A percentile compares a stretch with the other conserved stretches of the same genome.
Evolutionary conservation across 2,113 vertebrate genomes (phyloP).

Genomic region (Sinosuthora webbiana): DNA sequence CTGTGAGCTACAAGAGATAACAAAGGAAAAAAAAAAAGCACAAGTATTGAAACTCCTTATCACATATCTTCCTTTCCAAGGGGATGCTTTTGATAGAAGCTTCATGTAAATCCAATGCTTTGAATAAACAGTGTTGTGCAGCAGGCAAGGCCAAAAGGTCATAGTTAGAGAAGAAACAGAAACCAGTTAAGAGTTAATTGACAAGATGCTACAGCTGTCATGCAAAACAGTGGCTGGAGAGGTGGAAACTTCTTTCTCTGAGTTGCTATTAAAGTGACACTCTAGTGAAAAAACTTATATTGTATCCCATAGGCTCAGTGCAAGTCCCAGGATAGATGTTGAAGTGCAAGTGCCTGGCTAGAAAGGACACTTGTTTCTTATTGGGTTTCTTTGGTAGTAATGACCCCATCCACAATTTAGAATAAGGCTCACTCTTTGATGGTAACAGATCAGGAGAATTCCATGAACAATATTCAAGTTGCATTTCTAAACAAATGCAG

Average conservation of each 20-base stretch:
- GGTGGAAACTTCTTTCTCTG: background rate
- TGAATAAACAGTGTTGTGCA: background rate
- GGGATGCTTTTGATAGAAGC: background rate
- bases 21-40: background rate
- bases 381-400: background rate
- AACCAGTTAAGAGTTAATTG: slow-evolving; percentile 1
- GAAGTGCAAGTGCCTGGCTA: background rate
- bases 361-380: background rate
- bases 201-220: background rate
- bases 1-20: slow-evolving; percentile 16
- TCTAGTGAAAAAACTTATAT: background rate
- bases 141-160: background rate
- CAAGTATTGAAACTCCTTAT: slow-evolving; percentile 50
- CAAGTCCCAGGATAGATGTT: accelerated
- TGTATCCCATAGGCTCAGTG: background rate
- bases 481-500: background rate
- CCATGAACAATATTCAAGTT: background rate
- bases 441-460: background rate
- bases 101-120: background rate
- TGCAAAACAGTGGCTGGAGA: background rate
- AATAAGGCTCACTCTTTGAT: background rate
- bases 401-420: background rate
- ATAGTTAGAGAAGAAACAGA: background rate
- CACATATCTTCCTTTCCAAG: background rate
- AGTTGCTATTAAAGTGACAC: background rate